These are phyloP conservation scores for Goniozus legneri DNA, from an alignment of 1,140 invertebrate genomes.

Conservation along the genomic window DNA sequence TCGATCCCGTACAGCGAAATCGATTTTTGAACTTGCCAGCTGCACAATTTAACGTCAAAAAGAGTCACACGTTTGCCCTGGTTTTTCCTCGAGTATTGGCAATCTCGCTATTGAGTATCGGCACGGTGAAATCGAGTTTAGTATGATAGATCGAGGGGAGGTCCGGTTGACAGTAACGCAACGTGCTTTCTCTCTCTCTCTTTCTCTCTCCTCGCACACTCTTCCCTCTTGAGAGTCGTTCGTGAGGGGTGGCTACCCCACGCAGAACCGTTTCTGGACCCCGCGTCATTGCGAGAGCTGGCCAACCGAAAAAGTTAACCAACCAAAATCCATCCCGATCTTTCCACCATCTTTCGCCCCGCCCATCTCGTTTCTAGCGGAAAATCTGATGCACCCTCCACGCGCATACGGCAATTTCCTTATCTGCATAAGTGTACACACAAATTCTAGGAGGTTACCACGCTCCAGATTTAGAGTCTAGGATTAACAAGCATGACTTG, in stretches of 20 bases:
- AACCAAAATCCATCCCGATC: conserved; percentile 39
- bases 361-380: conserved; percentile 35
- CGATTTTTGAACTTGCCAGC: too few species aligned
- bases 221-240: too few species aligned
- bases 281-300: conserved; percentile 29
- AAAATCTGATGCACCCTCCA: too few species aligned
- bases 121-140: conserved; percentile 41
- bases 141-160: conserved; percentile 50
- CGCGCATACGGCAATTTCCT: too few species aligned
- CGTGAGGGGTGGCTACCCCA: conserved; percentile 28
- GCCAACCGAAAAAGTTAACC: conserved; percentile 40
- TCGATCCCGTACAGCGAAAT: too few species aligned
- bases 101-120: conserved; percentile 35
- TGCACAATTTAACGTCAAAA: too few species aligned
- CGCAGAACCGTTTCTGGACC: conserved; percentile 12
- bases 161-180: conserved; percentile 38
- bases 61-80: conserved; percentile 23
- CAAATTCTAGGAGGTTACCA: too few species aligned
- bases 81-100: conserved; percentile 15
- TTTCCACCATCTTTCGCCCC: conserved; percentile 29
- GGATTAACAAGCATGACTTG: too few species aligned
- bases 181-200: conserved; percentile 20
- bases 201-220: conserved; percentile 10
- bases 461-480: too few species aligned
- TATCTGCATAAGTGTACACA: too few species aligned